Percentiles rank a stretch among this genome's conserved stretches.
Conservation (phyloP, 1,140 invertebrate genomes). For the Druon quercuslanigerum region DNA sequence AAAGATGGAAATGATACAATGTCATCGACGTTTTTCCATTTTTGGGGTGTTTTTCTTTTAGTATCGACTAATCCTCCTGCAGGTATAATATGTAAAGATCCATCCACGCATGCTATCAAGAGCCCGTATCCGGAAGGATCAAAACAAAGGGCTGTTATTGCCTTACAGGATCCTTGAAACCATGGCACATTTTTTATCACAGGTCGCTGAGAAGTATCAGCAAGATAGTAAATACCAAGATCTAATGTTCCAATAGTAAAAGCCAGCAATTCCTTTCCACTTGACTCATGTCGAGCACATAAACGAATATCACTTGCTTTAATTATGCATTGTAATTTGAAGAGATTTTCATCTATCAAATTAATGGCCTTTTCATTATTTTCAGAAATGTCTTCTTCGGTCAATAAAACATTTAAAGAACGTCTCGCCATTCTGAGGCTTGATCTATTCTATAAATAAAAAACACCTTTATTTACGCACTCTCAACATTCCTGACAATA, state of each 20-base stretch:
- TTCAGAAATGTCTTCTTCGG: neutral
- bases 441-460: neutral
- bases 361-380: constrained; percentile 33
- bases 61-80: constrained; percentile 78
- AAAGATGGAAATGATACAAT: constrained; percentile 74
- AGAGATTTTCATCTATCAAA: constrained; percentile 62
- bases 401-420: constrained; percentile 5
- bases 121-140: constrained; percentile 83
- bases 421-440: neutral
- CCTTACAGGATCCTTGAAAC: constrained; percentile 78
- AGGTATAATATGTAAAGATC: constrained; percentile 80
- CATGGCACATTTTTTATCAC: constrained; percentile 83
- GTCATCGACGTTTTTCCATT: constrained; percentile 77
- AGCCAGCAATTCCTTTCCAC: constrained; percentile 66
- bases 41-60: constrained; percentile 74
- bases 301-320: constrained; percentile 67
- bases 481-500: too few species aligned
- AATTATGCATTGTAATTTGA: constrained; percentile 70
- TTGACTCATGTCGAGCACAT: constrained; percentile 65
- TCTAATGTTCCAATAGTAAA: constrained; percentile 65
- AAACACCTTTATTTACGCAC: neutral
- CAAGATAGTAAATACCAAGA: constrained; percentile 69
- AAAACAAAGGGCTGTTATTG: constrained; percentile 81
- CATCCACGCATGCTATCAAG: constrained; percentile 78
- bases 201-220: constrained; percentile 61